Evolutionary conservation across 1,140 invertebrate species (phyloP).

Genomic region (Drosophila bifasciata): DNA sequence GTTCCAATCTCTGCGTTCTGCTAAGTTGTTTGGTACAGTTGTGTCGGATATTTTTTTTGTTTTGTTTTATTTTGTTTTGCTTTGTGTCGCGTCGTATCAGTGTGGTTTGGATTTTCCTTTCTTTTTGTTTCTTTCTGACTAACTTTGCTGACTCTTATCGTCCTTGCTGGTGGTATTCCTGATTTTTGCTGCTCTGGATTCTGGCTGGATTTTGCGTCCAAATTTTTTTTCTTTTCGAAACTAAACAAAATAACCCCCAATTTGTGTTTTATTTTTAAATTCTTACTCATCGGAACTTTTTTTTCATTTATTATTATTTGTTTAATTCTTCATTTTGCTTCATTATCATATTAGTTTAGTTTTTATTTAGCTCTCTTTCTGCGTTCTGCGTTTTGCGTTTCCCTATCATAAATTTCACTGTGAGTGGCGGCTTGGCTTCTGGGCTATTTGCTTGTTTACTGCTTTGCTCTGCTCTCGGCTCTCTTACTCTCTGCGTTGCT

Average conservation of each 20-base stretch:
- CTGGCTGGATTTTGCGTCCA: constrained; percentile 68
- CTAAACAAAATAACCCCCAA: constrained; percentile 64
- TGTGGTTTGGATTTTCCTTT: constrained; percentile 32
- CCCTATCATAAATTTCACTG: constrained; percentile 31
- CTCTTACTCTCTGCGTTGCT: constrained; percentile 19
- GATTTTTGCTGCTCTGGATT: constrained; percentile 40
- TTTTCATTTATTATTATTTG: background rate
- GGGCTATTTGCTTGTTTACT: constrained; percentile 51
- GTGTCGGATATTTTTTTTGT: constrained; percentile 8
- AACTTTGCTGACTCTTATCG: constrained; percentile 1
- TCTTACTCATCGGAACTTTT: constrained; percentile 13
- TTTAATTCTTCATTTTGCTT: constrained; percentile 16
- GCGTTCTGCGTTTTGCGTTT: constrained; percentile 22
- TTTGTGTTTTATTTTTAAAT: constrained; percentile 40
- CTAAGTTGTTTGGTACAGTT: too few species aligned
- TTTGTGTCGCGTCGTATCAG: constrained; percentile 32
- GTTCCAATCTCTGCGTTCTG: background rate
- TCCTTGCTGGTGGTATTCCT: too few species aligned
- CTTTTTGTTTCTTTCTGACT: constrained; percentile 19
- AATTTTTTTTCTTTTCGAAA: constrained; percentile 52
- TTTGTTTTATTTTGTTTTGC: too few species aligned
- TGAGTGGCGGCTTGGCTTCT: constrained; percentile 50
- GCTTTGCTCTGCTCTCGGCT: constrained; percentile 51
- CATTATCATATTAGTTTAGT: constrained; percentile 2
- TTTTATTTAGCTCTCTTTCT: constrained; percentile 25